Percentiles rank a stretch among this genome's conserved stretches.
Evolutionary conservation across 2,797 vertebrate genomes (phyloP).

Genomic region (Scolopax rusticola): DNA sequence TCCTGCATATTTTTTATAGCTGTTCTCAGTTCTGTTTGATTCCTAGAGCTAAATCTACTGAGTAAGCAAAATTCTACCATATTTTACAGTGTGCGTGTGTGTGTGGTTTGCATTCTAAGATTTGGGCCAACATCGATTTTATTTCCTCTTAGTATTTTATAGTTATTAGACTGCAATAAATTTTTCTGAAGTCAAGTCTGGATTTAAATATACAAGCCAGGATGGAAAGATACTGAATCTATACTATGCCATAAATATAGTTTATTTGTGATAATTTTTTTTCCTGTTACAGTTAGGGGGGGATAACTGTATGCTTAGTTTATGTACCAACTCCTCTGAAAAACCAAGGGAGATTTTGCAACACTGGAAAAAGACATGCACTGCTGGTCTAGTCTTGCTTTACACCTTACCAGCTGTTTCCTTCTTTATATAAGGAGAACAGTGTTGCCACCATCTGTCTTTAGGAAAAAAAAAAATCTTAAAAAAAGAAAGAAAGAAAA

Average conservation of each 20-base stretch:
- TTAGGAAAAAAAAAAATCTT: not conserved
- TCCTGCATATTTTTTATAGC: not conserved
- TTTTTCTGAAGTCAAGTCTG: slow-evolving; percentile 60
- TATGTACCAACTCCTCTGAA: not conserved
- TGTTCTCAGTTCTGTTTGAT: not conserved
- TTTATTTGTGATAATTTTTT: slow-evolving; percentile 16
- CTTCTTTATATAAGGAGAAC: slow-evolving; percentile 51
- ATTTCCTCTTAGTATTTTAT: slow-evolving; percentile 73
- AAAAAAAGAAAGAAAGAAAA: no score
- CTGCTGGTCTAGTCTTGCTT: slow-evolving; percentile 2
- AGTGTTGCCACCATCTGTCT: slow-evolving; percentile 59
- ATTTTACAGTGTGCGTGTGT: slow-evolving; percentile 56
- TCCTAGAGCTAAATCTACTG: slow-evolving; percentile 58
- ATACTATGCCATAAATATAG: slow-evolving; percentile 34
- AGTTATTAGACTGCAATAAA: slow-evolving; percentile 71
- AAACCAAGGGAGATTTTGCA: slow-evolving; percentile 24
- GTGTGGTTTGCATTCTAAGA: slow-evolving; percentile 70
- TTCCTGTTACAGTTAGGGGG: not conserved
- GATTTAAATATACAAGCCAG: slow-evolving; percentile 76
- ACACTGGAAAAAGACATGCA: not conserved
- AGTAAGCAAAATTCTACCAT: slow-evolving; percentile 66
- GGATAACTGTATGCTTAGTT: not conserved
- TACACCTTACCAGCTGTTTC: slow-evolving; percentile 60
- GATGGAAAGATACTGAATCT: slow-evolving; percentile 55
- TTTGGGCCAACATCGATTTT: slow-evolving; percentile 72